These are phyloP conservation scores for Eubucco bourcierii DNA, from an alignment of 2,113 vertebrate genomes.

Conservation along the genomic window DNA sequence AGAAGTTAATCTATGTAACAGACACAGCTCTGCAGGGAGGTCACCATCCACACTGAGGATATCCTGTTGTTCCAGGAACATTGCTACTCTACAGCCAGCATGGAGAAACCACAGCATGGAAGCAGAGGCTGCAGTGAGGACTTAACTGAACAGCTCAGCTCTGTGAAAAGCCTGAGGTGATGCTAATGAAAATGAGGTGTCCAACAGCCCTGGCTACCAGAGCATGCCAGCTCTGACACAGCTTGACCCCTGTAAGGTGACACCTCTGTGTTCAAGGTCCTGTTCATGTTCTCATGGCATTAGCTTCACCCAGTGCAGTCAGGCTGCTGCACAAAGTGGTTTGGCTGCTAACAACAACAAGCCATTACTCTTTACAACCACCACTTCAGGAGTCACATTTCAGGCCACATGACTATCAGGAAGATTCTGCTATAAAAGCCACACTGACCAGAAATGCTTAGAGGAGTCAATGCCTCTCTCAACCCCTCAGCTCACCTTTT, in stretches of 20 bases:
- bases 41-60: not conserved
- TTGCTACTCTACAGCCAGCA: not conserved
- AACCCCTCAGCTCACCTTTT: constrained; percentile 80
- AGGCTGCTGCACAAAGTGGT: constrained; percentile 13
- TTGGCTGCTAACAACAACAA: not conserved
- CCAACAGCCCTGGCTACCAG: not conserved
- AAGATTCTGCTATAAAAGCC: constrained; percentile 32
- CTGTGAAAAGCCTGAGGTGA: not conserved
- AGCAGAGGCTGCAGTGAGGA: not conserved
- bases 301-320: not conserved
- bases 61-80: constrained; percentile 40
- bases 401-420: not conserved
- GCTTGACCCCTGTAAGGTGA: not conserved
- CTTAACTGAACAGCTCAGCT: not conserved
- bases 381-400: constrained; percentile 22
- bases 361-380: not conserved
- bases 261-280: not conserved
- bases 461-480: not conserved
- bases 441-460: not conserved
- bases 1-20: not conserved
- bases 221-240: not conserved
- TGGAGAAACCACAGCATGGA: not conserved
- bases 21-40: not conserved
- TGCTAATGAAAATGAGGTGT: not conserved
- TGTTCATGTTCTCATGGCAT: not conserved